Evolutionary conservation across 2,797 vertebrate genomes (phyloP).

Genomic region (Gymnoscopelus microlampas): DNA sequence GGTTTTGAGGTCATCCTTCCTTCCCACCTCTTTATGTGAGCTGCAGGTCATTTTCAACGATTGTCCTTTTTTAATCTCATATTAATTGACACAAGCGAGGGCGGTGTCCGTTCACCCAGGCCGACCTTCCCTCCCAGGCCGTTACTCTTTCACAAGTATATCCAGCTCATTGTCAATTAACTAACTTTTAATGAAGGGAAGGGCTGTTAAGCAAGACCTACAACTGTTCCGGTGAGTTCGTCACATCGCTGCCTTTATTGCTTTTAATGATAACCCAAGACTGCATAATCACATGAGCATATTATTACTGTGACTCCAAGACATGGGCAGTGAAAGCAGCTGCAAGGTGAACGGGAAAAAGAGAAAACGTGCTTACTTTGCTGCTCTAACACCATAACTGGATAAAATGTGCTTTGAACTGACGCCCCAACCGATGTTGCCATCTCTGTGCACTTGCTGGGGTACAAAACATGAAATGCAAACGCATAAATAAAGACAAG

Average conservation of each 20-base stretch:
- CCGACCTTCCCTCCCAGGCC: conserved; percentile 76
- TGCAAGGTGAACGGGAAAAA: too few relatives aligned
- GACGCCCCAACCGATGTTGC: not conserved
- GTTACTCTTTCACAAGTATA: conserved; percentile 75
- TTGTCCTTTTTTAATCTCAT: conserved; percentile 35
- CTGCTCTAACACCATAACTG: too few relatives aligned
- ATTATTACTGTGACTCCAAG: conserved; percentile 35
- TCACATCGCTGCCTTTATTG: conserved; percentile 72
- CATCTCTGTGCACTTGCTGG: not conserved
- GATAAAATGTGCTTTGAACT: too few relatives aligned
- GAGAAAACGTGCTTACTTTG: too few relatives aligned
- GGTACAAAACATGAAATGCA: not conserved
- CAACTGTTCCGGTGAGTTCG: conserved; percentile 71
- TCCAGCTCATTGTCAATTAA: conserved; percentile 79
- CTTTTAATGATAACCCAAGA: conserved; percentile 66
- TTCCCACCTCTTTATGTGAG: conserved; percentile 21
- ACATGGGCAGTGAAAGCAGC: conserved; percentile 37
- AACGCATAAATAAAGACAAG: not conserved
- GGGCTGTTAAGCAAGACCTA: conserved; percentile 81
- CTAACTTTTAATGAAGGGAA: conserved; percentile 78
- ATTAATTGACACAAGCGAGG: conserved; percentile 64
- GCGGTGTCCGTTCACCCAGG: conserved; percentile 65
- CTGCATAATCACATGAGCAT: conserved; percentile 47
- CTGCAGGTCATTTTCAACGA: conserved; percentile 21
- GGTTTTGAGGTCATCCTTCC: conserved; percentile 5